A percentile compares a stretch with the other conserved stretches of the same genome.
phyloP scores from a whole-genome alignment of 2,797 vertebrate genomes.

The Sylvilagus floridanus region DNA sequence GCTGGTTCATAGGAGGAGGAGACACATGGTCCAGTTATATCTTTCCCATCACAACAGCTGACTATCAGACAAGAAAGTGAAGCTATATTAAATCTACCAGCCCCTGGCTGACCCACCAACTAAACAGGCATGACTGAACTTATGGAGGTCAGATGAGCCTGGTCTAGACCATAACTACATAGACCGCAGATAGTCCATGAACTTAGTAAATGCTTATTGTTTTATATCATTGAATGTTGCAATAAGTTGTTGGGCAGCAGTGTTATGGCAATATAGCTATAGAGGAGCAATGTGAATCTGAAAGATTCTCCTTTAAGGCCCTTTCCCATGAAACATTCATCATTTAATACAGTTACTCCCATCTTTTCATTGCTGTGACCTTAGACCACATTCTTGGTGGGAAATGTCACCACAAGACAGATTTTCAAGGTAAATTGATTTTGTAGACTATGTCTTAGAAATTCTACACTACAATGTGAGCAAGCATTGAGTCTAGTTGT shows the following conservation, averaged over 20 bases:
- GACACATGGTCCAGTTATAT: neutral
- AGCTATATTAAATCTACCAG: neutral
- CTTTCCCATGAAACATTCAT: neutral
- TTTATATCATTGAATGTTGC: neutral
- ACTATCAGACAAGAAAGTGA: neutral
- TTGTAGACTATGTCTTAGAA: neutral
- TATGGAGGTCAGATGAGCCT: neutral
- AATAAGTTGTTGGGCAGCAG: neutral
- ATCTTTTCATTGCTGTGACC: neutral
- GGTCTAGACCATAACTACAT: neutral
- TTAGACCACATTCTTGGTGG: neutral
- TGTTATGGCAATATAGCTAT: neutral
- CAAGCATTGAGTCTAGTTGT: neutral
- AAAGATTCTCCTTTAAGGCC: neutral
- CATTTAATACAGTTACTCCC: neutral
- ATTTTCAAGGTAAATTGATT: conserved; percentile 19
- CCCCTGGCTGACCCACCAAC: neutral
- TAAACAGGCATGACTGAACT: neutral
- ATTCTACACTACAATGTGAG: neutral
- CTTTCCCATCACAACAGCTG: neutral
- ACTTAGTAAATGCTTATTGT: neutral
- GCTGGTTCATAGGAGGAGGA: neutral
- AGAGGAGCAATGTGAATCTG: neutral
- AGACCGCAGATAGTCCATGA: neutral
- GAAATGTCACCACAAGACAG: neutral